Base-by-base conservation (phyloP, 1,140 invertebrate genomes). In the Scaptomyza hsui region DNA sequence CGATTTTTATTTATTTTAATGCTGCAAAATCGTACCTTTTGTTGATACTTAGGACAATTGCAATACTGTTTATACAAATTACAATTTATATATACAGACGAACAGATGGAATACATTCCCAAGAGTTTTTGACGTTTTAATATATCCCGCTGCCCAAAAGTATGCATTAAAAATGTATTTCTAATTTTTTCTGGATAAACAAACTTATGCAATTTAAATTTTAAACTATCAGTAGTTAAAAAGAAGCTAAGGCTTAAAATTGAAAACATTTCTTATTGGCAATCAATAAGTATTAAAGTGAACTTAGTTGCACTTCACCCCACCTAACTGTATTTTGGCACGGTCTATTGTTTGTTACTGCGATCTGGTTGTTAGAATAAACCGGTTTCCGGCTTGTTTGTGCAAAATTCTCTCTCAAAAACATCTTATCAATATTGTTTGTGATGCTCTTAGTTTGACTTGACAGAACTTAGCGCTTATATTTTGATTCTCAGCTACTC, bases 371-470 rank as follows among this genome's bases (percentile, higher is more conserved):
- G 24, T 29, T 29, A 29, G 7, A 29, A 29, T 29, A 59, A 72
- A 72, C 69, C 9, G 69, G 69, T 72, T 68, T 60, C 18, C 39
- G 39, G 47, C 16, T 53, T 53, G 26, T 26, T 19, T 15, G 13
- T 13, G 24, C 37, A 44, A 18, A 32, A 51, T 49, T 65, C 62
- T 67, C 41, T 35, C 29, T 19, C 24, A 26, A 65, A 47, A 57
- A 57, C 45, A 41, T 60, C 63, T 72, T 72, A 68, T 72, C 69
- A 72, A 53, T 37, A 37, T 72, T 51, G 55, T 4, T 26, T 29
- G 42, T 12, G 29, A 56, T 32, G 47, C 19, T 56, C 16, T 32
- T 1, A 51, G 37, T 26, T 42, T 29, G 37, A 55, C 3, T 53
- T 49, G 19, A 55, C 29, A 63, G 49, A 26, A 44, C 39, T 29